Percentiles rank a stretch among this genome's conserved stretches.
Evolutionary conservation across 2,888 invertebrate genomes (phyloP).

Genomic region (Acanthosepion esculentum): DNA sequence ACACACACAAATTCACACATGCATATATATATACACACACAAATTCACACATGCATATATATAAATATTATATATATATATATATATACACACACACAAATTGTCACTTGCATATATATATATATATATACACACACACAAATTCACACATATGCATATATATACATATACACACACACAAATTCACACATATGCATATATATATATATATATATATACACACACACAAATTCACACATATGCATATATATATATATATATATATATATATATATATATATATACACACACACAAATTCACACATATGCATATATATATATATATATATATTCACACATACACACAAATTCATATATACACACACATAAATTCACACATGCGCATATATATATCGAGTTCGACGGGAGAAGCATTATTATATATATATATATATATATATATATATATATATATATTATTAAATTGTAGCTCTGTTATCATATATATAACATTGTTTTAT

Average conservation of each 20-base stretch:
- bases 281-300: background rate
- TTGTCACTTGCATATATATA: background rate
- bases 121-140: background rate
- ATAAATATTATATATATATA: background rate
- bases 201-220: background rate
- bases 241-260: no score
- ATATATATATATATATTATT: no score
- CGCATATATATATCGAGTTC: no score
- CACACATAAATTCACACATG: no score
- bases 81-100: background rate
- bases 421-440: background rate
- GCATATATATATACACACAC: background rate
- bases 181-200: background rate
- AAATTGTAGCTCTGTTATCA: no score
- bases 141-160: background rate
- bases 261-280: no score
- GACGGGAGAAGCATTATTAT: no score
- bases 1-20: no score
- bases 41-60: background rate
- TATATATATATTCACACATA: no score
- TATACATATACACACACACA: background rate
- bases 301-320: background rate
- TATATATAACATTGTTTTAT: no score
- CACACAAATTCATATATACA: no score
- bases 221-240: background rate